Conservation (phyloP, 2,797 vertebrate genomes). For the Holocentrus rufus region DNA sequence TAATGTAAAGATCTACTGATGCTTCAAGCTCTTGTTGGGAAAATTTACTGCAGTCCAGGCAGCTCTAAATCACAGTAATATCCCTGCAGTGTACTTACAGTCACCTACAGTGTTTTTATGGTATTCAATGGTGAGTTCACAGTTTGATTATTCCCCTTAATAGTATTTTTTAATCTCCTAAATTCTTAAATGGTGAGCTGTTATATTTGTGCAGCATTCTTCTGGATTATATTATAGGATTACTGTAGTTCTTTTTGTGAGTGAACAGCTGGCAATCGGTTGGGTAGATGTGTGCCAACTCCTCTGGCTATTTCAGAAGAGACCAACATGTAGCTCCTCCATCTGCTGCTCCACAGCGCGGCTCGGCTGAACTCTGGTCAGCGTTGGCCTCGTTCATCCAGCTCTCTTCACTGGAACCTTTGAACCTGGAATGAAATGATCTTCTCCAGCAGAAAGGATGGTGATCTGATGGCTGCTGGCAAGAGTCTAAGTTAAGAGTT, state of each 20-base stretch:
- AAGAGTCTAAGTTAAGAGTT: conserved; percentile 10
- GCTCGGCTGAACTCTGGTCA: conserved; percentile 54
- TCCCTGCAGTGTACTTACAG: too few relatives aligned
- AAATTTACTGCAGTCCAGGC: neutral
- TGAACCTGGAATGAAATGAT: conserved; percentile 55
- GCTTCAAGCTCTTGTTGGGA: conserved; percentile 27
- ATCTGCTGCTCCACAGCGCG: conserved; percentile 59
- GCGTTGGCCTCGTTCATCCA: neutral
- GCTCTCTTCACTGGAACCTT: conserved; percentile 36
- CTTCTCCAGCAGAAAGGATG: conserved; percentile 40
- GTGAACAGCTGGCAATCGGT: conserved; percentile 62
- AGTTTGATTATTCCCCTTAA: too few relatives aligned
- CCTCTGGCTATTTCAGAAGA: conserved; percentile 67
- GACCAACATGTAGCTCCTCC: conserved; percentile 61
- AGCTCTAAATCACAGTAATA: neutral
- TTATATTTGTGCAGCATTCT: neutral
- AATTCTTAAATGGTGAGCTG: too few relatives aligned
- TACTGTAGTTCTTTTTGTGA: conserved; percentile 31
- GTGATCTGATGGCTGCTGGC: conserved; percentile 36
- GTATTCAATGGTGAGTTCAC: too few relatives aligned
- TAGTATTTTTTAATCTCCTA: too few relatives aligned
- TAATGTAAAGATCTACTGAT: conserved; percentile 45
- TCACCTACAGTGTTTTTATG: too few relatives aligned
- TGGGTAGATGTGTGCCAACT: conserved; percentile 47
- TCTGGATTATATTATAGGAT: conserved; percentile 25